Base-by-base conservation (phyloP, 2,888 invertebrate genomes). In the Tholera decimalis region DNA sequence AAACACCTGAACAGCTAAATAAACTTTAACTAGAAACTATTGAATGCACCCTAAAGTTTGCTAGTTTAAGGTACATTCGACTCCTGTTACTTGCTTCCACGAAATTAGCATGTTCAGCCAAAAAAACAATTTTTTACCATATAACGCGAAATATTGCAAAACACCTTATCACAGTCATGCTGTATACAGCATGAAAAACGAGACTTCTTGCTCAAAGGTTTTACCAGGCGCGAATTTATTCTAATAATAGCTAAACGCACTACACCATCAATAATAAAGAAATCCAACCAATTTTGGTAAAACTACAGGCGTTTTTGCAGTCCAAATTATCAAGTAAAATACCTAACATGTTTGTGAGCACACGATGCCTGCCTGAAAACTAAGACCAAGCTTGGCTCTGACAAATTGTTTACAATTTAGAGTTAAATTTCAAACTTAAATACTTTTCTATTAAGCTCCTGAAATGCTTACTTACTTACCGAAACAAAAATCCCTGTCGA, bases 401-500 rank as follows among this genome's bases (percentile, higher is more conserved):
- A 15, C 15, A 15, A 22, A 22, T 7, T 2, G 2, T 43, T 43
- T 22, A 22, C 7, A 41, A 22, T 43, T 0, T 1, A 2, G 2
- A 2, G 22, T 9, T 5, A 20, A 22, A 22, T 13, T 43, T 1
- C 1, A 24, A 24, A 44, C 3, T 1, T 22, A 24, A 22, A 44
- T 24, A 24, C 3, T n/a, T 24, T 41, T 22, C 41, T 5, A 4
- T 33, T 1, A 22, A 24, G 8, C 26, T 22, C 22, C 15, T 28
- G 18, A 11, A 4, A 30, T 39, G 9, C 2, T 24, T 30, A 6
- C 3, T 35, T 26, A 44, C 66, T 73, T 35, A 66, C 66, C 22
- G 47, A 3, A 28, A 41, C 9, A 9, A 44, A 30, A 28, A 59
- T n/a, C 53, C 37, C 53, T 35, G 65, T 68, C 3, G 59, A 30